Base-by-base conservation (phyloP, 2,113 vertebrate species). In the Epinephelus fuscoguttatus region DNA sequence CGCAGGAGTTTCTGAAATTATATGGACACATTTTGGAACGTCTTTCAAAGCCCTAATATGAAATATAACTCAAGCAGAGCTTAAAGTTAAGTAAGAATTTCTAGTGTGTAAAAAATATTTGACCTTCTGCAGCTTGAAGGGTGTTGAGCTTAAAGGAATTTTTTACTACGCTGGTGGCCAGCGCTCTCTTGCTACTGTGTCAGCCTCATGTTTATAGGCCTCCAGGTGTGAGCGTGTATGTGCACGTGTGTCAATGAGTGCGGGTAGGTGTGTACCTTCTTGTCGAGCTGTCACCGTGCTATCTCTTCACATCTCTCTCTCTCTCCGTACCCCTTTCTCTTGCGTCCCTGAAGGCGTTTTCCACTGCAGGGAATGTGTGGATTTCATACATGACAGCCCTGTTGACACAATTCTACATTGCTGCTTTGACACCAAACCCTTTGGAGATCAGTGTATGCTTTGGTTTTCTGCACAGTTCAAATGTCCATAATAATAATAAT, bases 291-390 rank as follows among this genome's bases (percentile, higher is more conserved):
- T 84, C 81, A 70, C 62, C 47, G 2, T n/a, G 17, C 21, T 18
- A 3, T 84, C 61, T 56, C 56, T 73, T 62, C 50, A 2, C 71
- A 62, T 37, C 33, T 1, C 27, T 13, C 50, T 1, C 27, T 13
- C 50, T 7, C 21, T 60, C 25, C 3, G 2, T 27, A 1, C 47
- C 55, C n/a, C 0, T 37, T 52, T 15, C 47, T 27, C 18, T 11
- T 49, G 33, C 15, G 61, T 40, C 75, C 83, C 83, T 66, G 11
- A 49, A 45, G 81, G 84, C 53, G 7, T 87, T 78, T 83, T 0
- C 53, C 69, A 18, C 13, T 7, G 53, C 30, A 55, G 60, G 59
- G 79, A 68, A n/a, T 30, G 69, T 70, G 18, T 12, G 60, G 21
- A 21, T 59, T 70, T 76, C 66, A 45, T 55, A 42, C 45, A 59